These are phyloP conservation scores for Etheostoma spectabile DNA, from an alignment of 2,113 vertebrate species.

Conservation along the genomic window DNA sequence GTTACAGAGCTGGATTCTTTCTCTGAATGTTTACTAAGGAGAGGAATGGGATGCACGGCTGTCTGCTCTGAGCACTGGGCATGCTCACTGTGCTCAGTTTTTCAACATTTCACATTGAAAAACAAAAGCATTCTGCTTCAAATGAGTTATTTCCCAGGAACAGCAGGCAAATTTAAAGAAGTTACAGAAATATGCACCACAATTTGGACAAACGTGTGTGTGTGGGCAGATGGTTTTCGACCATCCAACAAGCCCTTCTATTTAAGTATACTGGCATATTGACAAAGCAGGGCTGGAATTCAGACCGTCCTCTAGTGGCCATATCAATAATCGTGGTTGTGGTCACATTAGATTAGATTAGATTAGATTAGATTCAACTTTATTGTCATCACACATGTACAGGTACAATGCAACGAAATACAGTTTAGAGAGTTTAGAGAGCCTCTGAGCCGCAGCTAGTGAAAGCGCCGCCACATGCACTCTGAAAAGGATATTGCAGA, in stretches of 20 bases:
- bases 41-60: constrained; percentile 54
- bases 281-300: constrained; percentile 18
- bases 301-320: background rate
- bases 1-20: constrained; percentile 62
- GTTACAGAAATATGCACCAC: too few species aligned
- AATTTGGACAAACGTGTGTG: too few species aligned
- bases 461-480: too few species aligned
- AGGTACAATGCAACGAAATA: too few species aligned
- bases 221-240: background rate
- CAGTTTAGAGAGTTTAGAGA: too few species aligned
- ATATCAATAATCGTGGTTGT: too few species aligned
- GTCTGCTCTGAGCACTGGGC: constrained; percentile 41
- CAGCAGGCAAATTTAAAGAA: background rate
- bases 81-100: constrained; percentile 32
- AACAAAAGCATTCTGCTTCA: constrained; percentile 16
- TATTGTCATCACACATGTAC: too few species aligned
- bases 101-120: constrained; percentile 7
- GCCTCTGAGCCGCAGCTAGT: too few species aligned
- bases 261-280: background rate
- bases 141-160: constrained; percentile 25
- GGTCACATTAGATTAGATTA: too few species aligned
- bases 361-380: too few species aligned
- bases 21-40: constrained; percentile 57
- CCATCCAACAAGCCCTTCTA: background rate
- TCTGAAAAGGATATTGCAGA: too few species aligned